Evolutionary conservation across 2,888 invertebrate species (phyloP), one percentile per base, ranked within the genome.

Genomic region (Sinelater perroti): DNA sequence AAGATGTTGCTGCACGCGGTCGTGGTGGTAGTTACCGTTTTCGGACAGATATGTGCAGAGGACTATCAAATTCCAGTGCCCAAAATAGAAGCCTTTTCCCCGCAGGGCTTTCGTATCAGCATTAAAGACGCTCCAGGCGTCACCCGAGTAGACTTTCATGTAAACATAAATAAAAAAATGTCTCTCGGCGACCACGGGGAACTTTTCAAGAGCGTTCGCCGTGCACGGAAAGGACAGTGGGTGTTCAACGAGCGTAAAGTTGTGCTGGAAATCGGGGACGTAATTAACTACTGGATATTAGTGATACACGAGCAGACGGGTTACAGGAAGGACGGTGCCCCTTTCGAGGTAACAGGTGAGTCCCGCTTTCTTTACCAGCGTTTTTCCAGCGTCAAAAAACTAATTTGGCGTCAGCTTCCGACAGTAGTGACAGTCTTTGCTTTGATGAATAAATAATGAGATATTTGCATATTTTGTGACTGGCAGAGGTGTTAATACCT

Each of bases 111-210:
- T 54, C 66, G 72, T 42, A 71, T 79, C 10, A 77, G 76, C 28
- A 78, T 81, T 58, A 77, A 78, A 10, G 77, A 80, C 52, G 70
- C 69, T 54, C 55, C 66, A 1, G 80, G 78, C 5, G 59, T 80
- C 1, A 62, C 70, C 44, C 59, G 78, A 45, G 79, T 81, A 61
- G 77, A 77, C 1, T 79, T 80, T 62, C 78, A 81, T 61, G 80
- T 75, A 3, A 79, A 79, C 40, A 57, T 80, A n/a, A 80, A 80
- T 60, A 63, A 66, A 52, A 66, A 67, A 14, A 28, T 3, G 2
- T 5, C 28, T n/a, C n/a, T n/a, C n/a, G 10, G 5, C 6, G 3
- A 26, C 2, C 28, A 30, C 1, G 18, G 8, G 1, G 7, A 2
- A 3, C 18, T 35, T 8, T 7, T 14, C 5, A 35, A 35, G n/a